Evolutionary conservation across 1,140 invertebrate genomes (phyloP).

Genomic region (Eubasilissa regina): DNA sequence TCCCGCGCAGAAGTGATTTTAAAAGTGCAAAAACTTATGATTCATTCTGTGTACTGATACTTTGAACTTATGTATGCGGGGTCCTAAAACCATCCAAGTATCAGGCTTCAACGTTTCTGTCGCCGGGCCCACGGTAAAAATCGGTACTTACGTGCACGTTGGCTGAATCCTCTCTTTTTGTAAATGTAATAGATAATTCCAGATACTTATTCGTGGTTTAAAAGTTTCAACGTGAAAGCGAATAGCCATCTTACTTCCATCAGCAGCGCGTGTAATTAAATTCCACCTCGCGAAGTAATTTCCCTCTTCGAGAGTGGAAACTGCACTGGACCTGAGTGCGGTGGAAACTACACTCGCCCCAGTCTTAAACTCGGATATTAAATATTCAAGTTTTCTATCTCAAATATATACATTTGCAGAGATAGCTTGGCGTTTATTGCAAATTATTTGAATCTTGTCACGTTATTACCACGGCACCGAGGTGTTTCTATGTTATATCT

Average conservation of each 20-base stretch:
- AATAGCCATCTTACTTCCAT: slow-evolving; percentile 9
- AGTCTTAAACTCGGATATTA: slow-evolving; percentile 30
- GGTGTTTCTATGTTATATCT: too few relatives aligned
- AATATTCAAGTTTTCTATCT: slow-evolving; percentile 26
- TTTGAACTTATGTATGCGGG: too few relatives aligned
- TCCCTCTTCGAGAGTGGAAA: not conserved
- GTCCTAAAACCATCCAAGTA: too few relatives aligned
- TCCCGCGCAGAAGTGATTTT: too few relatives aligned
- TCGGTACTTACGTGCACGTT: too few relatives aligned
- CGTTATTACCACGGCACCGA: too few relatives aligned
- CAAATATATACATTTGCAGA: not conserved
- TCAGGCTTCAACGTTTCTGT: too few relatives aligned
- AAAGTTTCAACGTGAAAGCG: slow-evolving; percentile 13
- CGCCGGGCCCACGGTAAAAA: too few relatives aligned
- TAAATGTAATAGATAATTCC: not conserved
- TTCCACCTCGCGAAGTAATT: slow-evolving; percentile 29
- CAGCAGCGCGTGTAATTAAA: slow-evolving; percentile 43
- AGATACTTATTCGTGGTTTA: slow-evolving; percentile 30
- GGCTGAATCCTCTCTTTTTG: too few relatives aligned
- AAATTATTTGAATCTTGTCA: not conserved
- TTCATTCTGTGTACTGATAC: too few relatives aligned
- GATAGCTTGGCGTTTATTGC: not conserved
- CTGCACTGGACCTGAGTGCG: slow-evolving; percentile 6
- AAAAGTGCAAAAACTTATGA: too few relatives aligned
- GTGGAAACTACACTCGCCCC: not conserved